phyloP scores from a whole-genome alignment of 2,113 vertebrate genomes.

The Urocolius indicus region DNA sequence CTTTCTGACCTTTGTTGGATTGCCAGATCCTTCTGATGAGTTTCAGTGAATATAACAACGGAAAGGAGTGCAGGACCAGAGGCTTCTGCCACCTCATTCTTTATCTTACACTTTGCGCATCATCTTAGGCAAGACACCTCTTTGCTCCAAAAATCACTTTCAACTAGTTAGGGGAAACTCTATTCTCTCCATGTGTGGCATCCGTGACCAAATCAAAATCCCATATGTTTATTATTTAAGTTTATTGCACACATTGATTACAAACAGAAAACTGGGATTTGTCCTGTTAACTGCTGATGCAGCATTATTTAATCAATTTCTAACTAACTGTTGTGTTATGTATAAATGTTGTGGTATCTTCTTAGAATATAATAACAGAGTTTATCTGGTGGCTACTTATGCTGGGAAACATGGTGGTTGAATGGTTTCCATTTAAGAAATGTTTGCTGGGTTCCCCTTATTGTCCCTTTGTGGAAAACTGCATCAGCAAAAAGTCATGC shows the following conservation, averaged over 20 bases:
- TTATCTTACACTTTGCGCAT: background rate
- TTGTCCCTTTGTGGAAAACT: background rate
- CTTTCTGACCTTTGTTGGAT: background rate
- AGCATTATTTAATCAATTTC: background rate
- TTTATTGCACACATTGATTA: background rate
- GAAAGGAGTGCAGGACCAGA: background rate
- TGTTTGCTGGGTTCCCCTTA: background rate
- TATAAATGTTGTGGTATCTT: background rate
- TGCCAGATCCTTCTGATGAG: background rate
- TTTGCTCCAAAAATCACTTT: background rate
- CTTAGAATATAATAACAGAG: no score
- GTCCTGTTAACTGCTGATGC: background rate
- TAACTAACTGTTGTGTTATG: background rate
- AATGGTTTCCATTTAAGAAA: background rate
- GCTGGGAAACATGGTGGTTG: background rate
- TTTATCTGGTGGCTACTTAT: background rate
- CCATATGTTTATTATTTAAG: background rate
- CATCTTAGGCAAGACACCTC: background rate
- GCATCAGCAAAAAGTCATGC: background rate
- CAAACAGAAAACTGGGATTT: background rate
- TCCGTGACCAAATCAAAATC: background rate
- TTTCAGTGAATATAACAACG: background rate
- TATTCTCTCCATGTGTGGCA: background rate
- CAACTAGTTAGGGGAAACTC: background rate
- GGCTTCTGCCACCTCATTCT: background rate